A percentile compares a stretch with the other conserved stretches of the same genome.
These are phyloP conservation scores for Hycleus cichorii DNA, from an alignment of 1,140 invertebrate species.

Conservation along the genomic window DNA sequence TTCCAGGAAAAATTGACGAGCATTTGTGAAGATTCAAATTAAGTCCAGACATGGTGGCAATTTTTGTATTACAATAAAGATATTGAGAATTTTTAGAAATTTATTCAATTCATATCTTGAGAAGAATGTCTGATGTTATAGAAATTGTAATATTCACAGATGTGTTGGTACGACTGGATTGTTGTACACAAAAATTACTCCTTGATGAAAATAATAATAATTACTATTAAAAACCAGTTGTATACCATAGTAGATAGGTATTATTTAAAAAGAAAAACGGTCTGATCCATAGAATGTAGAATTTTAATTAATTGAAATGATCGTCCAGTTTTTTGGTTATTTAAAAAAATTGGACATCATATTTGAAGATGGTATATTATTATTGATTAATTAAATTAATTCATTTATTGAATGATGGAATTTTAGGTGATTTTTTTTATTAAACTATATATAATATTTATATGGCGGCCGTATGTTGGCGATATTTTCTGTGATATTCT, in stretches of 20 bases:
- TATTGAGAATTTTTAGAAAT: conserved; percentile 27
- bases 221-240: conserved; percentile 6
- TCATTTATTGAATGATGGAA: conserved; percentile 8
- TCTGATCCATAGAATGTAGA: conserved; percentile 40
- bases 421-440: conserved; percentile 10
- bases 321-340: neutral
- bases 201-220: neutral
- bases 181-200: conserved; percentile 13
- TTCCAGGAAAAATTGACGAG: conserved; percentile 3
- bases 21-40: conserved; percentile 28
- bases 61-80: conserved; percentile 24
- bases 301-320: conserved; percentile 23
- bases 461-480: conserved; percentile 30
- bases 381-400: neutral
- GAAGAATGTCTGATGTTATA: conserved; percentile 6
- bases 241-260: conserved; percentile 19
- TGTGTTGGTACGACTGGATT: conserved; percentile 10
- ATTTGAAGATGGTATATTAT: neutral
- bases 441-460: conserved; percentile 26
- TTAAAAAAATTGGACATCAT: neutral
- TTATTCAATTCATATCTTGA: conserved; percentile 19
- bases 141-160: conserved; percentile 23
- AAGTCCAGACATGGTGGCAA: conserved; percentile 20
- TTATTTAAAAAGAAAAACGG: conserved; percentile 14
- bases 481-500: conserved; percentile 38